Evolutionary conservation across 1,140 invertebrate genomes (phyloP), one percentile per base, ranked within the genome.

Genomic region (Aphelenchoides besseyi): DNA sequence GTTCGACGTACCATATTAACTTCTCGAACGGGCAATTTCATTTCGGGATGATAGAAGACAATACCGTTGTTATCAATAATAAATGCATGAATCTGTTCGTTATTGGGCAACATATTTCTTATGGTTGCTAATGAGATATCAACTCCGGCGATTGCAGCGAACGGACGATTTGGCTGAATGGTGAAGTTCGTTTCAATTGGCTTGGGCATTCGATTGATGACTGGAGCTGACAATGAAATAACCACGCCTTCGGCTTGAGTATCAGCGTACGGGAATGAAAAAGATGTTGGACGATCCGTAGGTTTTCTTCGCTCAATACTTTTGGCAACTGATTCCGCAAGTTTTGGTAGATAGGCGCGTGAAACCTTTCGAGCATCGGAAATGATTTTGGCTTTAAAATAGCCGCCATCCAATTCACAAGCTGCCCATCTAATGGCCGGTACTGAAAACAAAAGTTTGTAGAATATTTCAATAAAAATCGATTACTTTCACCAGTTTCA

Each of bases 51-150:
- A 59, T 73, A 83, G 48, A 83, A 69, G 8, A 83, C 72, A 41
- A 83, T 75, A 69, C 81, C 82, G 63, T 83, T 84, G 69, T 84
- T 82, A 55, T 83, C 82, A 16, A 84, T 69, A 26, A 84, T 57
- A 70, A 85, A 84, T 8, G 70, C 69, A 61, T 81, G 76, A 16
- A 79, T 57, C 32, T 77, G 69, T 26, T 79, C 78, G 36, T 69
- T 61, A 30, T 57, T 69, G 41, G 30, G 37, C 48, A 69, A 70
- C 18, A 63, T 23, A n/a, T 23, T 55, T 61, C 63, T 68, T 36
- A 71, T 63, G 52, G 23, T 70, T 61, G 69, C 36, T 36, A 82
- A 74, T 16, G 32, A 32, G 32, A 83, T 41, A 70, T 81, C 79
- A 33, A 81, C 52, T 35, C 74, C 76, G 32, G 80, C 80, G 28